phyloP scores from a whole-genome alignment of 2,797 vertebrate species.

The Poliocrania exsul region DNA sequence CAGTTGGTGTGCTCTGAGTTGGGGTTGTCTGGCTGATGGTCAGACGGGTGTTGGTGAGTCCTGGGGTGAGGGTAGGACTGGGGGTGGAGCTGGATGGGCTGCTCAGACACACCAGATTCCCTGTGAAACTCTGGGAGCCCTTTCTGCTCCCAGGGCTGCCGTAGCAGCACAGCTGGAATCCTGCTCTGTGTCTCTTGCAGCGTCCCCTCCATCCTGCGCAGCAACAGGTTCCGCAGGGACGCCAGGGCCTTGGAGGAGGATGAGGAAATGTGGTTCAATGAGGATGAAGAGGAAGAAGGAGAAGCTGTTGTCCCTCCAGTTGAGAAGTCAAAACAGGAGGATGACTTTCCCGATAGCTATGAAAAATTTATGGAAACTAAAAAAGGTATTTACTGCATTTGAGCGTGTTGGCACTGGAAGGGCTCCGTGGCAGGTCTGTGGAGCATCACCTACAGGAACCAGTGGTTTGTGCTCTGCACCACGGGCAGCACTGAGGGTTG shows the following conservation, averaged over 20 bases:
- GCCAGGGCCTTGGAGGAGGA: conserved; percentile 92
- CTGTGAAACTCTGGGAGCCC: fast-evolving
- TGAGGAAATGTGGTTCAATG: conserved; percentile 98
- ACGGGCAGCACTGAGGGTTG: not conserved
- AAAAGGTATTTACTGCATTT: conserved; percentile 83
- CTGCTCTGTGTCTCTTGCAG: conserved; percentile 73
- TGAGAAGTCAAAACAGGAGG: conserved; percentile 92
- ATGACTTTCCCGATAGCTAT: conserved; percentile 96
- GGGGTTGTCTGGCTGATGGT: not conserved
- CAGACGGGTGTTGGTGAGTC: not conserved
- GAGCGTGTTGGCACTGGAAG: not conserved
- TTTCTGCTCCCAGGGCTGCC: not conserved
- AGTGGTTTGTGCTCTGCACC: not conserved
- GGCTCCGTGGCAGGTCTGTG: fast-evolving
- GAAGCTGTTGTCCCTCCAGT: conserved; percentile 84
- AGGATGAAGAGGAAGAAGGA: conserved; percentile 93
- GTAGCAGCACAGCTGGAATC: not conserved
- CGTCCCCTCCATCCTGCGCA: conserved; percentile 83
- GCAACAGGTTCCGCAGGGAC: conserved; percentile 91
- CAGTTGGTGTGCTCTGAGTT: not conserved
- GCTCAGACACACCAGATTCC: no score
- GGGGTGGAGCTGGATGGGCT: not conserved
- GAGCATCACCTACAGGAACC: not conserved
- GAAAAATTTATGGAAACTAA: conserved; percentile 98
- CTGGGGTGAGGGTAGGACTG: fast-evolving